These are phyloP conservation scores for Morus bassanus DNA, from an alignment of 2,797 vertebrate genomes.

Conservation along the genomic window DNA sequence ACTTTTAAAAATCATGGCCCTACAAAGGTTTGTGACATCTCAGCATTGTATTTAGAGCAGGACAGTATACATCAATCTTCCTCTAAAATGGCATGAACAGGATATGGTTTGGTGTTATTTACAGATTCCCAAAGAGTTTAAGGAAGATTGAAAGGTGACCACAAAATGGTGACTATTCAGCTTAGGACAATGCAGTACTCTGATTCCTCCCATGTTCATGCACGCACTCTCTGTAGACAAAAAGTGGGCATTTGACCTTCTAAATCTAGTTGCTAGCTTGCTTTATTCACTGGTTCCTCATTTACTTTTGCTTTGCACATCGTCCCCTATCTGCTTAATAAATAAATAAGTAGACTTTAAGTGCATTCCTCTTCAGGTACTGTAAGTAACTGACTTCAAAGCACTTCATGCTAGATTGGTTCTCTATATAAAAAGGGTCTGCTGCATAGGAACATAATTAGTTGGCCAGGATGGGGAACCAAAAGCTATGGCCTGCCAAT, in stretches of 20 bases:
- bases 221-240: background rate
- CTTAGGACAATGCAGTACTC: background rate
- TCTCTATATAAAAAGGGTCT: background rate
- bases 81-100: background rate
- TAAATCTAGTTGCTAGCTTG: background rate
- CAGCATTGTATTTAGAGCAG: background rate
- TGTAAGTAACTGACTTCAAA: background rate
- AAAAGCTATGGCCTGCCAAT: background rate
- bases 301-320: background rate
- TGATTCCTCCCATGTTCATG: background rate
- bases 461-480: background rate
- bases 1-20: background rate
- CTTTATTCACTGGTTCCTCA: background rate
- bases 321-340: background rate
- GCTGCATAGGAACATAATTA: background rate
- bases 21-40: conserved; percentile 6
- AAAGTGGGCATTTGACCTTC: background rate
- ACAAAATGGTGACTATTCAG: background rate
- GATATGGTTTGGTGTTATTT: background rate
- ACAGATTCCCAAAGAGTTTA: conserved; percentile 10
- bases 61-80: background rate
- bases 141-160: conserved; percentile 42
- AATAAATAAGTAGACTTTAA: conserved; percentile 13
- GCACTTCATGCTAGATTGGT: background rate
- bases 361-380: background rate